These are phyloP conservation scores for Anagrus nilaparvatae DNA, from an alignment of 1,140 invertebrate species.

Conservation along the genomic window DNA sequence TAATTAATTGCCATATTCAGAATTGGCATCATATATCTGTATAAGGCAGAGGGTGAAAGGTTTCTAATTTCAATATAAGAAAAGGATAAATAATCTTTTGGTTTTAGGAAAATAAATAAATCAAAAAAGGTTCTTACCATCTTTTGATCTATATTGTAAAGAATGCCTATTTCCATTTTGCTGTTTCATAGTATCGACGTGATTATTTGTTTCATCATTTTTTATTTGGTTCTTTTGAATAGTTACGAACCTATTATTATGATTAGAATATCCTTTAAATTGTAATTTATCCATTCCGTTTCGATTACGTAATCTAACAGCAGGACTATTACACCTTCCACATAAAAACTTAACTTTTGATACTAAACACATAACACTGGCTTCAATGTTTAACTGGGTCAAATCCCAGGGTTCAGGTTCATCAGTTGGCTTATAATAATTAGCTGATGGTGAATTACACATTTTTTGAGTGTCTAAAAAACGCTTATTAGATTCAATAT, in stretches of 20 bases:
- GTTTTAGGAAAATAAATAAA: too few species aligned
- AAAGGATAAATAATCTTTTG: too few species aligned
- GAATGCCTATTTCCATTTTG: slow-evolving; percentile 22
- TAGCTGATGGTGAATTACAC: slow-evolving; percentile 66
- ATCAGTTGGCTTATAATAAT: slow-evolving; percentile 72
- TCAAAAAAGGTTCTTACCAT: slow-evolving; percentile 28
- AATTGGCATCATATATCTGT: too few species aligned
- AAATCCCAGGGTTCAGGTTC: slow-evolving; percentile 83
- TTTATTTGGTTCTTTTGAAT: slow-evolving; percentile 37
- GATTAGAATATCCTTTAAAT: slow-evolving; percentile 30
- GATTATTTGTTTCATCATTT: slow-evolving; percentile 35
- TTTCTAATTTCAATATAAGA: too few species aligned
- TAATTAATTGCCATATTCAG: too few species aligned
- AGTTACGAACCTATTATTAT: slow-evolving; percentile 32
- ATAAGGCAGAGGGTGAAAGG: too few species aligned
- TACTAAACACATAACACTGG: slow-evolving; percentile 76
- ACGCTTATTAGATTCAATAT: slow-evolving; percentile 32
- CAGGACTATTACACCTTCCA: slow-evolving; percentile 60
- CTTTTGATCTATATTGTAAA: slow-evolving; percentile 38
- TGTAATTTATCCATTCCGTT: slow-evolving; percentile 31
- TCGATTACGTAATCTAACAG: slow-evolving; percentile 49
- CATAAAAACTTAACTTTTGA: slow-evolving; percentile 70
- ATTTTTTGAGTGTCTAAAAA: slow-evolving; percentile 65
- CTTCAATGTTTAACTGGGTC: slow-evolving; percentile 81
- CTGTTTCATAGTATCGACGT: slow-evolving; percentile 26